Conservation (phyloP, 2,888 invertebrate genomes). For the Oscheius myriophilus region DNA sequence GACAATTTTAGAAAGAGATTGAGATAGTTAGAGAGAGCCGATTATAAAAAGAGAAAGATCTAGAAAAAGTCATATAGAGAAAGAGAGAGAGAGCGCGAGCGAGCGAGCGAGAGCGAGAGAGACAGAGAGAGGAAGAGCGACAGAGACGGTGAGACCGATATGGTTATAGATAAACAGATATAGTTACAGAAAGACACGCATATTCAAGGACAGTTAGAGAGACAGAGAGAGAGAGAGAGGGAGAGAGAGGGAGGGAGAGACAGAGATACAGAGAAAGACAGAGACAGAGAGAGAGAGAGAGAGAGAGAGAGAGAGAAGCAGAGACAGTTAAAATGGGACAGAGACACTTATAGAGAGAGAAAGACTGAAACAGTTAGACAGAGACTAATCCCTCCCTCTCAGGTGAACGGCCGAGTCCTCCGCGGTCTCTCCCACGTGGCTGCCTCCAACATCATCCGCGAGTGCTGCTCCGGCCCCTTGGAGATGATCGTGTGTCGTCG, state of each 20-base stretch:
- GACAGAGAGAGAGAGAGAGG: conserved; percentile 11
- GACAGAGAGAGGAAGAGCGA: no score
- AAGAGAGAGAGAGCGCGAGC: no score
- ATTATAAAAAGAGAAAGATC: no score
- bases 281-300: background rate
- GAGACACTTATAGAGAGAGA: background rate
- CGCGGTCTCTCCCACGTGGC: conserved; percentile 94
- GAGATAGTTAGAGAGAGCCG: no score
- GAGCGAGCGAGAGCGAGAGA: no score
- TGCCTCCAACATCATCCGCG: conserved; percentile 92
- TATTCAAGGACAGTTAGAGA: no score
- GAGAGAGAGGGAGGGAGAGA: background rate
- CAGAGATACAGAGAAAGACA: background rate
- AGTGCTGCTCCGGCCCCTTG: conserved; percentile 59
- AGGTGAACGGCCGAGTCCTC: conserved; percentile 93
- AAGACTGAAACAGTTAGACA: no score
- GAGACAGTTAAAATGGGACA: conserved; percentile 86
- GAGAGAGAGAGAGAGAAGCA: conserved; percentile 74
- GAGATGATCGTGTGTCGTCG: conserved; percentile 53
- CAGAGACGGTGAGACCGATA: no score
- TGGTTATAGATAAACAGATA: no score
- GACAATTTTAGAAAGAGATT: no score
- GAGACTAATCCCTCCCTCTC: conserved; percentile 56
- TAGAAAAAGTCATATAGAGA: no score
- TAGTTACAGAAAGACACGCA: no score